Percentiles rank a stretch among this genome's conserved stretches.
Evolutionary conservation across 37 sponge, comb jelly and placozoan genomes (phyloP).

Genomic region (Ephydatia muelleri): DNA sequence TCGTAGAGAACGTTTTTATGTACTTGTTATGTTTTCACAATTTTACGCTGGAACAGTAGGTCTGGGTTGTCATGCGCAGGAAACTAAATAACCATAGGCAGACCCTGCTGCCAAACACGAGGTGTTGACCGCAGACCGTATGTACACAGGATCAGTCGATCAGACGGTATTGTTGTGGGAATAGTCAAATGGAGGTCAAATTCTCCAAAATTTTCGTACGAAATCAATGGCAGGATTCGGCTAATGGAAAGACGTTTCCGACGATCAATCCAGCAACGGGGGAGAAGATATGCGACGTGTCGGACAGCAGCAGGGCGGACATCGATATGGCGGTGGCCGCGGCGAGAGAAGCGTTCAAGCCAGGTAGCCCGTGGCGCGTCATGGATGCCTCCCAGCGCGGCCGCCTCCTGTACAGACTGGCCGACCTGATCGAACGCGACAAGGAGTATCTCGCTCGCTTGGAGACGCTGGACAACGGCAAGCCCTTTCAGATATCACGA

Average conservation of each 20-base stretch:
- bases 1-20: too few relatives aligned
- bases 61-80: too few relatives aligned
- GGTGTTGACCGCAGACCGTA: too few relatives aligned
- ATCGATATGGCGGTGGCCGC: constrained; percentile 94
- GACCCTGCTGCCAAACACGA: not conserved
- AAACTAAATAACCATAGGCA: not conserved
- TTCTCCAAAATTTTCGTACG: constrained; percentile 94
- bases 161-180: too few relatives aligned
- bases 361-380: constrained; percentile 88
- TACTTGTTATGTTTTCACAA: too few relatives aligned
- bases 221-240: constrained; percentile 89
- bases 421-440: constrained; percentile 91
- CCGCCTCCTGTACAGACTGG: constrained; percentile 78
- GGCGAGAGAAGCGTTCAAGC: constrained; percentile 86
- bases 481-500: constrained; percentile 70
- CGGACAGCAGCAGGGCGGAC: constrained; percentile 95
- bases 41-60: too few relatives aligned
- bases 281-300: constrained; percentile 91
- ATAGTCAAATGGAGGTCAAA: constrained; percentile 66
- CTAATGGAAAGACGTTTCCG: constrained; percentile 92
- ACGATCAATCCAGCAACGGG: constrained; percentile 92
- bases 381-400: constrained; percentile 96
- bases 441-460: constrained; percentile 85
- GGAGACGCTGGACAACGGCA: constrained; percentile 96
- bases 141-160: too few relatives aligned